Conservation (phyloP, 2,888 invertebrate species). For the Torymus auratus region DNA sequence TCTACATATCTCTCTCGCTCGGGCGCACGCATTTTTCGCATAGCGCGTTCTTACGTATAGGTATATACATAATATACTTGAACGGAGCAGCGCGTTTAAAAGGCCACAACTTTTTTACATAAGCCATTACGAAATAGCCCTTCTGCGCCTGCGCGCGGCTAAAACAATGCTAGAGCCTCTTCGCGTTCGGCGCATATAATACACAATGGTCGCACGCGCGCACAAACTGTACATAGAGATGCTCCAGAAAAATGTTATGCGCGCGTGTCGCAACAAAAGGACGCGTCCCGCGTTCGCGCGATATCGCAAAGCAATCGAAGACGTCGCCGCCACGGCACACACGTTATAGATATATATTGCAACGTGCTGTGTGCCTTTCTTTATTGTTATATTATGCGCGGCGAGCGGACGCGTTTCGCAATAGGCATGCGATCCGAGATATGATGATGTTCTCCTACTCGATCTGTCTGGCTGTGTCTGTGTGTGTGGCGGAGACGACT, state of each 20-base stretch:
- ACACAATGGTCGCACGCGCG: neutral
- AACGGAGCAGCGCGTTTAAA: neutral
- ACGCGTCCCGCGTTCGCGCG: neutral
- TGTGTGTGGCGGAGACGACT: no score
- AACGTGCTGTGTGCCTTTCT: constrained; percentile 21
- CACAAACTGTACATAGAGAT: neutral
- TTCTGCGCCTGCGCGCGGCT: neutral
- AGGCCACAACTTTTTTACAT: neutral
- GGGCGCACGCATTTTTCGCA: no score
- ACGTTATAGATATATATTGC: neutral
- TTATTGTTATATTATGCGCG: constrained; percentile 40
- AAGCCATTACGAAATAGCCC: no score
- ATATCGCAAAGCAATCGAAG: constrained; percentile 22
- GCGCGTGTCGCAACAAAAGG: constrained; percentile 29
- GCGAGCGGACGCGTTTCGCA: constrained; percentile 43
- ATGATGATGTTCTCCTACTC: no score
- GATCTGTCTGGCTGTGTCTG: no score
- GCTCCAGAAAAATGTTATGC: constrained; percentile 10
- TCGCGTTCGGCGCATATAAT: neutral
- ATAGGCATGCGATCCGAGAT: neutral
- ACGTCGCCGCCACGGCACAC: neutral
- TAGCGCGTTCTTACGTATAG: no score
- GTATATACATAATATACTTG: no score
- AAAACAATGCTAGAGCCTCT: constrained; percentile 41
- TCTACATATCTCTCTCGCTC: no score